Evolutionary conservation across 1,140 invertebrate species (phyloP), one percentile per base, ranked within the genome.

Genomic region (Aphis gossypii): DNA sequence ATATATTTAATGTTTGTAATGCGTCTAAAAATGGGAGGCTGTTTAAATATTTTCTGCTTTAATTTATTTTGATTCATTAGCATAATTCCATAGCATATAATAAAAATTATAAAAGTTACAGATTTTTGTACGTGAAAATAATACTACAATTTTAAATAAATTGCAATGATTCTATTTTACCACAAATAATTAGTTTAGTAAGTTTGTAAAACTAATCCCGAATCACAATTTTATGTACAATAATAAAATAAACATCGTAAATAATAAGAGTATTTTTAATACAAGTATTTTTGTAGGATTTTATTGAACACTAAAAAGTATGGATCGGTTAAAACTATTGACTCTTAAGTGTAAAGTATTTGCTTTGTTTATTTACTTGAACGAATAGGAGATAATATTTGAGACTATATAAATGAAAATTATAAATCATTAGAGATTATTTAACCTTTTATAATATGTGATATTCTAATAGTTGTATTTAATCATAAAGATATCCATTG

Each of bases 11-110:
- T 60, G 88, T 90, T 44, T 30, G 25, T 46, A 90, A 44, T 14
- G 25, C 68, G 38, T 46, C 1, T 46, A 44, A 90, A 90, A 90
- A n/a, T 30, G 23, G 51, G 38, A 46, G 6, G 54, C 38, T 35
- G 25, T 68, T 60, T 90, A 60, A 56, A 60, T 60, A 3, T 90
- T 90, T 25, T 89, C 41, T 5, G 23, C 1, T 89, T 54, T 76
- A 76, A 48, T 87, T 89, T 56, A 54, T 54, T 89, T 89, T 54
- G n/a, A 41, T 60, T 90, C 88, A 60, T 90, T 60, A 41, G 51
- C 35, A 41, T 60, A 60, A 60, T 30, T 20, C n/a, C 20, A 48
- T 21, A 41, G 83, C 14, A 51, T 86, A 11, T n/a, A 76, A n/a
- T 76, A n/a, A 0, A 76, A 18, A 76, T 76, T n/a, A n/a, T 76